phyloP scores from a whole-genome alignment of 2,113 vertebrate genomes.

The Zosterops japonicus region DNA sequence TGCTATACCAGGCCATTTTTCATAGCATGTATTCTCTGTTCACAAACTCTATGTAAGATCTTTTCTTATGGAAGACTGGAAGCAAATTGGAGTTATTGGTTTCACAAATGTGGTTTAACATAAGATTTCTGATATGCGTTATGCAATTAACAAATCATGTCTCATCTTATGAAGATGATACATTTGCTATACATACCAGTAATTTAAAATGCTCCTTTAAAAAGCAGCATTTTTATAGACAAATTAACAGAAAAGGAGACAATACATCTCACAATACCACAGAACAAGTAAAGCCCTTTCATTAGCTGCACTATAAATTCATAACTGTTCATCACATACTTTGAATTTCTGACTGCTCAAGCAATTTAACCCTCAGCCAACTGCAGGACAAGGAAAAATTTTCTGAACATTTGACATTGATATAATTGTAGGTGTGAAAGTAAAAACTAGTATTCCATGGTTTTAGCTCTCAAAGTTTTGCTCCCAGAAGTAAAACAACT shows the following conservation, averaged over 20 bases:
- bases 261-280: slow-evolving; percentile 42
- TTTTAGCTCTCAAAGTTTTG: slow-evolving; percentile 52
- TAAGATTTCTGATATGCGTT: slow-evolving; percentile 42
- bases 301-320: slow-evolving; percentile 61
- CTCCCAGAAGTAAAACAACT: slow-evolving; percentile 48
- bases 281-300: slow-evolving; percentile 70
- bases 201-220: slow-evolving; percentile 64
- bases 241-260: slow-evolving; percentile 64
- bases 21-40: slow-evolving; percentile 13
- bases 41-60: slow-evolving; percentile 29
- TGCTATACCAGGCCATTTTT: slow-evolving; percentile 30
- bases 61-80: slow-evolving; percentile 50
- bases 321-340: slow-evolving; percentile 49
- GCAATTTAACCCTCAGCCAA: slow-evolving; percentile 45
- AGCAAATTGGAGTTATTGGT: slow-evolving; percentile 43
- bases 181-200: slow-evolving; percentile 50
- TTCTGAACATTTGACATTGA: neutral
- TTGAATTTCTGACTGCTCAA: slow-evolving; percentile 55
- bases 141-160: slow-evolving; percentile 58
- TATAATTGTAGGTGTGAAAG: neutral
- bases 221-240: slow-evolving; percentile 54
- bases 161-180: slow-evolving; percentile 74
- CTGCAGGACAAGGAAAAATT: slow-evolving; percentile 29
- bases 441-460: slow-evolving; percentile 3
- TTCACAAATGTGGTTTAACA: slow-evolving; percentile 55